These are phyloP conservation scores for Anas flavirostris DNA, from an alignment of 2,797 vertebrate species.

Conservation along the genomic window DNA sequence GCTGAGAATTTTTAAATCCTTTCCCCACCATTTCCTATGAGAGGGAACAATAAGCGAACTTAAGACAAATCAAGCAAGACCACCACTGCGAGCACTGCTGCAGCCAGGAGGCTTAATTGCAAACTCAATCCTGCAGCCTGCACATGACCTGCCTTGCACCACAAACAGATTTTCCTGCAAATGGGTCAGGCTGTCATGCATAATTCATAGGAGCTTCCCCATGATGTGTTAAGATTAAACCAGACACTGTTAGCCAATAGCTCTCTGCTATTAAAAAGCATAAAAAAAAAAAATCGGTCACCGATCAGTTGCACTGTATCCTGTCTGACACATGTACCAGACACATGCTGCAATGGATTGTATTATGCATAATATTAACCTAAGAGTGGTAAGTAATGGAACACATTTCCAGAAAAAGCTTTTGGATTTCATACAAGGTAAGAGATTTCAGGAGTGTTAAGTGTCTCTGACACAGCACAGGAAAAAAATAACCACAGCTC, in stretches of 20 bases:
- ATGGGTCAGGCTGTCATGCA: neutral
- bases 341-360: neutral
- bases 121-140: neutral
- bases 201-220: slow-evolving; percentile 13
- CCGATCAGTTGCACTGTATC: too few species aligned
- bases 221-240: neutral
- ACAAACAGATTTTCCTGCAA: slow-evolving; percentile 4
- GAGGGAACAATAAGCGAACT: neutral
- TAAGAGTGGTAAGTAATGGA: neutral
- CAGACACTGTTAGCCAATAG: neutral
- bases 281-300: neutral
- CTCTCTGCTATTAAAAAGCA: neutral
- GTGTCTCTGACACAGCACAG: neutral
- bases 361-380: fast-evolving
- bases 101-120: neutral
- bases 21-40: neutral
- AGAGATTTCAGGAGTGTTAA: neutral
- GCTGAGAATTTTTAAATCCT: neutral
- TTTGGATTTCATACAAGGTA: neutral
- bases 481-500: neutral
- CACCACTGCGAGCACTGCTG: neutral
- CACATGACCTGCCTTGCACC: neutral
- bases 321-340: fast-evolving
- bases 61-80: neutral
- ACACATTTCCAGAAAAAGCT: neutral